phyloP scores from a whole-genome alignment of 2,113 vertebrate genomes.

The Axis porcinus region DNA sequence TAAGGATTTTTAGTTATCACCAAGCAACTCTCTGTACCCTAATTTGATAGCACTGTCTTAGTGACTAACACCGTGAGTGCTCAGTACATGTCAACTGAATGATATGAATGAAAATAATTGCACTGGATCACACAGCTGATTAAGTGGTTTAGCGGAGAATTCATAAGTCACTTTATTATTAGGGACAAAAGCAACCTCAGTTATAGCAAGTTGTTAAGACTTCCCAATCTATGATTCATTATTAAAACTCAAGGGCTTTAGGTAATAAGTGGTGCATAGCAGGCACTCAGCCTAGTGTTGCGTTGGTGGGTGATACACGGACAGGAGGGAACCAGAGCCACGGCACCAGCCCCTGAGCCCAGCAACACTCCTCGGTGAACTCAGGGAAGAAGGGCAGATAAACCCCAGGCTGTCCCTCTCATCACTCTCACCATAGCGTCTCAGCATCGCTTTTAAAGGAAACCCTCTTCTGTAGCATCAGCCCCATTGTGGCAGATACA shows the following conservation, averaged over 20 bases:
- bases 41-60: not conserved
- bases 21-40: not conserved
- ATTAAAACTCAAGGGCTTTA: not conserved
- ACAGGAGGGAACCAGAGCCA: not conserved
- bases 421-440: not conserved
- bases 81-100: not conserved
- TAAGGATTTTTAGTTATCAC: not conserved
- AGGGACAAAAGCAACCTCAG: not conserved
- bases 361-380: fast-evolving
- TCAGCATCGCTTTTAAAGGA: not conserved
- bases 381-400: not conserved
- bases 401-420: fast-evolving
- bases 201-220: not conserved
- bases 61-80: not conserved
- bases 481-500: no score
- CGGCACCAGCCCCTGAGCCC: no score
- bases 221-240: not conserved
- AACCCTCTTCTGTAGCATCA: not conserved
- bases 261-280: not conserved
- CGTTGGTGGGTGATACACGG: not conserved
- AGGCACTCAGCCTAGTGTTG: not conserved
- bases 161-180: not conserved
- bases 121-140: not conserved
- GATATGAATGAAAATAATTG: not conserved
- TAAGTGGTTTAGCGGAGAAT: not conserved